Conservation (phyloP, 2,888 invertebrate genomes). For the Drosophila setosimentum region DNA sequence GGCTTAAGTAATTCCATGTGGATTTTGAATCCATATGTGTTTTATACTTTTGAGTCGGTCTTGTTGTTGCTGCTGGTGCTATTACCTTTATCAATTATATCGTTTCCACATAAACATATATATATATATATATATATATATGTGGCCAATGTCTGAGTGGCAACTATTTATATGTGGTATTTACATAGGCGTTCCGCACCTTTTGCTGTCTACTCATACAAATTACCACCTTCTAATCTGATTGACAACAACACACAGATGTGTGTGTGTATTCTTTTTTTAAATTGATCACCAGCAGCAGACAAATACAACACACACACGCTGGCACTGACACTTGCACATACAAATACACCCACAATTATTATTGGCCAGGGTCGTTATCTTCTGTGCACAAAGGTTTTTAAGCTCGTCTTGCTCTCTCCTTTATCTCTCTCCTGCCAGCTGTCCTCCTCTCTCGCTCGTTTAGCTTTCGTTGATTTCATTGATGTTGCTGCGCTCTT, state of each 20-base stretch:
- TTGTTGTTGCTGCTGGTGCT: not conserved
- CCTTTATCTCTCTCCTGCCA: not conserved
- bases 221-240: slow-evolving; percentile 18
- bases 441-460: slow-evolving; percentile 1
- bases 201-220: slow-evolving; percentile 4
- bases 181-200: slow-evolving; percentile 33
- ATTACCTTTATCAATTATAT: slow-evolving; percentile 15
- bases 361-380: slow-evolving; percentile 48
- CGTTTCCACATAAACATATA: slow-evolving; percentile 8
- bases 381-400: slow-evolving; percentile 35
- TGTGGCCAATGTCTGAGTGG: not conserved
- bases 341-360: slow-evolving; percentile 27
- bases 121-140: not conserved
- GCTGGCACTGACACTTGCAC: not conserved
- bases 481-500: slow-evolving; percentile 18
- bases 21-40: not conserved
- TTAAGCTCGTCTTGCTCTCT: slow-evolving; percentile 17
- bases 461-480: slow-evolving; percentile 12
- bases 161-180: slow-evolving; percentile 23
- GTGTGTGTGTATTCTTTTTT: slow-evolving; percentile 16
- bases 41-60: not conserved
- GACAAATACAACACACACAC: slow-evolving; percentile 4
- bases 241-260: slow-evolving; percentile 20
- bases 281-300: slow-evolving; percentile 36
- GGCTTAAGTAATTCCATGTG: slow-evolving; percentile 7